Evolutionary conservation across 2,797 vertebrate species (phyloP).

Genomic region (Aldrovandia affinis): DNA sequence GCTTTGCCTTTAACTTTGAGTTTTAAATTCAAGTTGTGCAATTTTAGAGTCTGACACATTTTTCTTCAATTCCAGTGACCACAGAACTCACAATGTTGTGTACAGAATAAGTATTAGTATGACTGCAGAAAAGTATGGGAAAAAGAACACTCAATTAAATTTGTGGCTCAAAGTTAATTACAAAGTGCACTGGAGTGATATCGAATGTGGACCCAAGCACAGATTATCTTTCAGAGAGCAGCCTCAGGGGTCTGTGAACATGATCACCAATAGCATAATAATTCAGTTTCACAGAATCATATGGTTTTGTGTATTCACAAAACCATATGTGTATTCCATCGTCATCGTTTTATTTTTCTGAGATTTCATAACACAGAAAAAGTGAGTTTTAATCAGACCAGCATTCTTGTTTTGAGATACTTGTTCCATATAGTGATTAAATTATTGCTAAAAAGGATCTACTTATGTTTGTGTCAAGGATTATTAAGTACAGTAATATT

Average conservation of each 20-base stretch:
- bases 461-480: background rate
- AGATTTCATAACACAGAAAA: background rate
- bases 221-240: background rate
- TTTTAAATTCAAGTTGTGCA: background rate
- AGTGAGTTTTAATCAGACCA: background rate
- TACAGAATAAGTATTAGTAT: background rate
- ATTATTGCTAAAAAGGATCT: background rate
- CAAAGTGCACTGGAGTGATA: background rate
- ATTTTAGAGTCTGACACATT: background rate
- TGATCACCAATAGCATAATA: background rate
- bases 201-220: background rate
- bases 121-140: background rate
- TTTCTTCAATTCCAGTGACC: background rate
- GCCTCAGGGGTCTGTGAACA: background rate
- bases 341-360: background rate
- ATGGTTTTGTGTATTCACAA: background rate
- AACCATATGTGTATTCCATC: background rate
- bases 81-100: background rate
- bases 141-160: background rate
- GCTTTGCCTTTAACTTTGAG: too few species aligned
- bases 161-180: conserved; percentile 6
- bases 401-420: background rate
- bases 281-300: background rate
- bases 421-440: background rate
- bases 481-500: background rate